These are phyloP conservation scores for Caiman crocodilus DNA, from an alignment of 2,797 vertebrate species.

Conservation along the genomic window DNA sequence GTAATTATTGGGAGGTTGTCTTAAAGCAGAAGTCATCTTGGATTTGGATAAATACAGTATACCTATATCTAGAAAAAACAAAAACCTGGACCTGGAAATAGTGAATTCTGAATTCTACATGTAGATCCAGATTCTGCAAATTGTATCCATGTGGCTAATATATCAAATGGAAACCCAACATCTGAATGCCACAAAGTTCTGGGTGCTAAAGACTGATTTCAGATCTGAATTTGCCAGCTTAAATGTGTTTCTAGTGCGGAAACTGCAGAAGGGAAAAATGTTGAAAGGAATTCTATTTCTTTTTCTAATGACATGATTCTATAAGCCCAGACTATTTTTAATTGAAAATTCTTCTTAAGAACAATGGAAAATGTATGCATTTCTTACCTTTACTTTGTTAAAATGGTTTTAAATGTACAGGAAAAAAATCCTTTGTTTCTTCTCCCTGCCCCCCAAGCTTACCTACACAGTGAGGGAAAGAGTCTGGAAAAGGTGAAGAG, in stretches of 20 bases:
- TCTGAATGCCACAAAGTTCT: not conserved
- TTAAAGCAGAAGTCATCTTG: no score
- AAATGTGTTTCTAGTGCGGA: not conserved
- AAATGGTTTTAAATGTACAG: not conserved
- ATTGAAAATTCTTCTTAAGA: not conserved
- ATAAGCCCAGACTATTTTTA: not conserved
- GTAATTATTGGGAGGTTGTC: no score
- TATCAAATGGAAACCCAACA: not conserved
- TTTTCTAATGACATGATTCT: not conserved
- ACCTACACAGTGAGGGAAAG: fast-evolving
- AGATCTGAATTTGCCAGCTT: not conserved
- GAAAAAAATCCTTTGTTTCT: not conserved
- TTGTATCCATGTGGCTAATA: not conserved
- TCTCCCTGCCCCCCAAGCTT: not conserved
- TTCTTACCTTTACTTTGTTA: not conserved
- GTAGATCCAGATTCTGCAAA: fast-evolving
- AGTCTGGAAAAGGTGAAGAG: not conserved
- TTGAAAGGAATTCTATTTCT: not conserved
- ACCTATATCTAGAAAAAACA: not conserved
- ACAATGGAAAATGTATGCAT: not conserved
- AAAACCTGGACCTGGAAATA: not conserved
- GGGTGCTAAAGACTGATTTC: not conserved
- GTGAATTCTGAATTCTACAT: not conserved
- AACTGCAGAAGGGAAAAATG: not conserved
- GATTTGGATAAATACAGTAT: no score